Base-by-base conservation (phyloP, 92 coral and sea anemone genomes). In the Parazoanthus darwini region DNA sequence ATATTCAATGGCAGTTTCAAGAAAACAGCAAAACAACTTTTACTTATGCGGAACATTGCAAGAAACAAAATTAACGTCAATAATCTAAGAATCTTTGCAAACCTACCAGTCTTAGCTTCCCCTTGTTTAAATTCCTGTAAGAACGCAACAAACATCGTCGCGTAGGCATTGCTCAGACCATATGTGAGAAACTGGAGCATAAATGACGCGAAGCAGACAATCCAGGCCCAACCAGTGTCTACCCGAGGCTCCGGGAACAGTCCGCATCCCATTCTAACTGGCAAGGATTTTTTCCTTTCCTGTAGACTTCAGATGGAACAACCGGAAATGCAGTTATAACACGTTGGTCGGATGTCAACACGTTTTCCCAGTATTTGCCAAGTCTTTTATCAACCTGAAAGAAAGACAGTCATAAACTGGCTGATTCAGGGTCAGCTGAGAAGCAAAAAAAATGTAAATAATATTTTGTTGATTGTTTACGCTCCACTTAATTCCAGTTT, bases 151-250 rank as follows among this genome's bases (percentile, higher is more conserved):
- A 84, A 84, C 79, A 84, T 84, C 18, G 87, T 84, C 0, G 87
- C 78, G 20, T 84, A 84, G 1, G 87, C 87, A 13, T 84, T 84
- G 26, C 87, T 68, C 78, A 84, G 42, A 0, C 87, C 87, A 29
- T 70, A 84, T 20, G 77, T 84, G 7, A 84, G 79, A 50, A 71
- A 84, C 65, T 84, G 87, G 15, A 84, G 78, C 63, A 84, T 25
- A 10, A 84, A 84, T 20, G 87, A 84, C 3, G 79, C 70, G 26
- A 84, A 84, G 39, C 87, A 84, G 8, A 84, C 79, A 16, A 70
- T 44, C 87, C 87, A 84, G 4, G 87, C 87, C 87, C 87, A 84
- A 5, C 87, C 87, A 35, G 46, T 2, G 87, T 84, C 87, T 20
- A 84, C 79, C 3, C 66, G 77, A 0, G 77, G 68, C 67, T 84